Evolutionary conservation across 2,888 invertebrate genomes (phyloP), one percentile per base, ranked within the genome.

Genomic region (Macropis europaea): DNA sequence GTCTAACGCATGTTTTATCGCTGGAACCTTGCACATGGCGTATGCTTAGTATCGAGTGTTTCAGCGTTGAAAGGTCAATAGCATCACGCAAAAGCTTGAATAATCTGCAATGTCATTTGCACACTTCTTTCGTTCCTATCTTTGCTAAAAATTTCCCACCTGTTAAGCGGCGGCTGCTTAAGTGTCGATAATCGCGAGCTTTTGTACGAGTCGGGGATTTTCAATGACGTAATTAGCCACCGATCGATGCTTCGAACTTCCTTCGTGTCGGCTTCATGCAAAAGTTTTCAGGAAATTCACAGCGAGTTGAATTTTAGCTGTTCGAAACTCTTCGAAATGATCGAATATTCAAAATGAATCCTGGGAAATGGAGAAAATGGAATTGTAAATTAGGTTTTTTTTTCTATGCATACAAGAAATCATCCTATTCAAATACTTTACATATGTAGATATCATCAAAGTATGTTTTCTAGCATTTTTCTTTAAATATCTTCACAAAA

Each of bases 141-240:
- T 2, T 15, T 7, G 22, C 32, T 22, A 54, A 62, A 45, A 28
- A 30, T 53, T 17, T 19, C 22, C 26, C 30, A 53, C 53, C 32
- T 53, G 53, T 63, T 53, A 62, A 45, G 22, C 22, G 24, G 9
- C 24, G 15, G n/a, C 19, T 17, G 22, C 4, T 5, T 7, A 13
- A 2, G 17, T 9, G 13, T 11, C 9, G 45, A 62, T 53, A 22
- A 45, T 36, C n/a, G 50, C 19, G 22, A 36, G 17, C 9, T 43
- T n/a, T 15, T 1, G 43, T 11, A 9, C 42, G 19, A 4, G 2
- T 13, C 2, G 30, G 19, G 47, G 48, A 45, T 56, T 42, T 43
- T 59, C 62, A 32, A 69, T 60, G 69, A 50, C 54, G 57, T 57
- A 63, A 71, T 54, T 61, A 66, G 42, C 45, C 26, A 53, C 32